phyloP scores from a whole-genome alignment of 64 coral and sea anemone genomes.

The Montipora sp. region DNA sequence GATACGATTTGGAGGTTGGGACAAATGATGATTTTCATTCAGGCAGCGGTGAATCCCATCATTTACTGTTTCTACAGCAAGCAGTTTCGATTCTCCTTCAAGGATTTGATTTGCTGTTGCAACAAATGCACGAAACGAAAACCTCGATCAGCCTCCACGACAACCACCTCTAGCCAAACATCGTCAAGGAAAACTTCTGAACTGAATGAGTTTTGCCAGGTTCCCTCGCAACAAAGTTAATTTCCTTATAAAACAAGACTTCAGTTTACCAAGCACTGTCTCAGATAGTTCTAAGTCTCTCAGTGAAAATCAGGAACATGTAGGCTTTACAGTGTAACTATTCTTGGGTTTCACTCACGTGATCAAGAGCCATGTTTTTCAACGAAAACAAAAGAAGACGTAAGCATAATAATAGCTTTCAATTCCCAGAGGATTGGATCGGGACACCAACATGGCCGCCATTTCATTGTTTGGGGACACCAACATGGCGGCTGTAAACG shows the following conservation, averaged over 20 bases:
- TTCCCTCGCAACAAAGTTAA: not conserved
- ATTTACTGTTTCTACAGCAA: constrained; percentile 92
- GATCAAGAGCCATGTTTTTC: no score
- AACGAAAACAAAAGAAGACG: no score
- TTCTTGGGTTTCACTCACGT: no score
- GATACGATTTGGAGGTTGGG: constrained; percentile 67
- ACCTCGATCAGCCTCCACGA: constrained; percentile 29
- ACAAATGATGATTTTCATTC: constrained; percentile 85
- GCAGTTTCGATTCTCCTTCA: constrained; percentile 71
- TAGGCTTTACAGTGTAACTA: no score
- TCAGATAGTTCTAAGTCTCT: no score
- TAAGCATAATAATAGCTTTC: no score
- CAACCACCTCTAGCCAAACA: not conserved
- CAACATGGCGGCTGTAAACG: no score
- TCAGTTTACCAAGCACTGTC: no score
- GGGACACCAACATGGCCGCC: no score
- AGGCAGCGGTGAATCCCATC: constrained; percentile 82
- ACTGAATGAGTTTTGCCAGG: not conserved
- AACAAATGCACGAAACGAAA: not conserved
- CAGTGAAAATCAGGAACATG: no score
- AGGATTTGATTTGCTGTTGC: constrained; percentile 38
- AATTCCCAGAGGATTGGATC: no score
- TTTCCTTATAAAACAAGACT: not conserved
- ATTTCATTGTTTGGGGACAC: no score
- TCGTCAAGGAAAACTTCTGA: constrained; percentile 14